These are phyloP conservation scores for Orchesellides sinensis DNA, from an alignment of 2,888 invertebrate genomes.

Conservation along the genomic window DNA sequence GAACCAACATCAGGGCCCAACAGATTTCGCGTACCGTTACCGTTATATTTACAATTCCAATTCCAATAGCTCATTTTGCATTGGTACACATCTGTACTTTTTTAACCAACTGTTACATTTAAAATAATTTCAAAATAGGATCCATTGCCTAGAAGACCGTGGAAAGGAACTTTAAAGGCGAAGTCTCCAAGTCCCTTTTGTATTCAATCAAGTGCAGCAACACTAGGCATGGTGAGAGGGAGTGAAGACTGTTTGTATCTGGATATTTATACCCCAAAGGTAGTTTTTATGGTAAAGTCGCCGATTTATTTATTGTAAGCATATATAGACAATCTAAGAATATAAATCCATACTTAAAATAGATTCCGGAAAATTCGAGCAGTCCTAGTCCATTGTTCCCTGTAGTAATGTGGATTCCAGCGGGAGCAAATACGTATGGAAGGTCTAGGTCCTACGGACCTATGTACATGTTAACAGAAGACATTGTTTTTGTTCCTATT, in stretches of 20 bases:
- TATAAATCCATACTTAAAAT: not conserved
- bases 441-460: conserved; percentile 21
- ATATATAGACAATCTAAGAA: not conserved
- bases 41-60: not conserved
- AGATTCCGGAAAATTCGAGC: not conserved
- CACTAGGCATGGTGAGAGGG: conserved; percentile 10
- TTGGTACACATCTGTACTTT: not conserved
- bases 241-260: conserved; percentile 35
- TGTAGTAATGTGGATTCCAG: conserved; percentile 33
- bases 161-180: conserved; percentile 27
- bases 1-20: conserved; percentile 8
- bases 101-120: not conserved
- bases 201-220: conserved; percentile 7
- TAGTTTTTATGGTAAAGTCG: not conserved
- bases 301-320: not conserved
- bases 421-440: conserved; percentile 29
- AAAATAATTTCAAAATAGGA: not conserved
- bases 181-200: conserved; percentile 33
- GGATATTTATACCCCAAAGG: conserved; percentile 25
- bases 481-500: conserved; percentile 24
- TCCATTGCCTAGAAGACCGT: conserved; percentile 16
- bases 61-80: not conserved
- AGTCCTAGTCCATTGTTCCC: conserved; percentile 18
- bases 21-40: conserved; percentile 20
- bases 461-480: conserved; percentile 24